phyloP scores from a whole-genome alignment of 2,797 vertebrate species.

The Cyclopterus lumpus region DNA sequence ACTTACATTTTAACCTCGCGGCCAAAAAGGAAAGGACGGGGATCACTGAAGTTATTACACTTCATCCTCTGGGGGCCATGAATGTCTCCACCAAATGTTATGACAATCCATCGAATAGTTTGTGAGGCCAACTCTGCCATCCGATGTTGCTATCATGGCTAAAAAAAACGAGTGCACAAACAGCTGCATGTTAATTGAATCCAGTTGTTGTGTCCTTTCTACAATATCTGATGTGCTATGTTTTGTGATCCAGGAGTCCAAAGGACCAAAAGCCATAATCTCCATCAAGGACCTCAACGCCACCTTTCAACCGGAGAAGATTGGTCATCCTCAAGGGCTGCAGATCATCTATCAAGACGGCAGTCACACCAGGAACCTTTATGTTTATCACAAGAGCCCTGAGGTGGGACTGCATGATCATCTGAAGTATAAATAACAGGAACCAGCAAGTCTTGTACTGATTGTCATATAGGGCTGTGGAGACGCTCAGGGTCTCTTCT shows the following conservation, averaged over 20 bases:
- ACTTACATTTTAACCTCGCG: too few species aligned
- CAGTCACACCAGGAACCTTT: conserved; percentile 87
- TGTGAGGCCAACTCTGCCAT: background rate
- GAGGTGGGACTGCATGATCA: conserved; percentile 79
- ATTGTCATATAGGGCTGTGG: background rate
- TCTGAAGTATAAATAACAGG: background rate
- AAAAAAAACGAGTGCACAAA: background rate
- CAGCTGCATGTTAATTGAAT: background rate
- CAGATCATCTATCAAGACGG: conserved; percentile 89
- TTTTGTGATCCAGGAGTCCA: conserved; percentile 78
- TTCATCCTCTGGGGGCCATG: too few species aligned
- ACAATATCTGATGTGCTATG: conserved; percentile 2
- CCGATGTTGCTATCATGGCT: background rate
- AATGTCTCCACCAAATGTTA: background rate
- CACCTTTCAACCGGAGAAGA: conserved; percentile 93
- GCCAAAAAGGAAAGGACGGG: background rate
- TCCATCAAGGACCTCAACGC: conserved; percentile 89
- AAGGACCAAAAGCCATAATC: conserved; percentile 90
- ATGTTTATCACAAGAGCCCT: conserved; percentile 90
- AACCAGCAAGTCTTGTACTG: background rate
- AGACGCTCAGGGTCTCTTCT: conserved; percentile 25
- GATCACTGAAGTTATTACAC: background rate
- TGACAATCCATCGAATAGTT: background rate
- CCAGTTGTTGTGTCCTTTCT: background rate
- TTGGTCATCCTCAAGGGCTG: conserved; percentile 87